These are phyloP conservation scores for Chionodraco myersi DNA, from an alignment of 2,113 vertebrate genomes.

Conservation along the genomic window DNA sequence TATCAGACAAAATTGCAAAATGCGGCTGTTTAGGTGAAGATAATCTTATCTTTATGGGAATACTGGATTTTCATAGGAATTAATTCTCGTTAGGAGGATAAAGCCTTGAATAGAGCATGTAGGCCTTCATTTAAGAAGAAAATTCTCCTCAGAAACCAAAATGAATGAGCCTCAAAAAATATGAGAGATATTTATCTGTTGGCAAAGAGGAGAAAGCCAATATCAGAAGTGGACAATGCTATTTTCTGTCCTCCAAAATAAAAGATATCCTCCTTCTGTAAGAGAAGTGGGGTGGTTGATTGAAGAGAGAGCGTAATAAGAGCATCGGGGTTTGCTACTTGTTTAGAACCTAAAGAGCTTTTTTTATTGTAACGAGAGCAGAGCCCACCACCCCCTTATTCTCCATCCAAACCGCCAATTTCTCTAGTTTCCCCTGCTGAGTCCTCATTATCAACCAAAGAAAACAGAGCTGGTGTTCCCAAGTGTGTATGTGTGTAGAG, in stretches of 20 bases:
- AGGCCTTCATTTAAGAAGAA: slow-evolving; percentile 19
- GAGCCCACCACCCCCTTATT: slow-evolving; percentile 22
- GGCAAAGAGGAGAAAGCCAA: not conserved
- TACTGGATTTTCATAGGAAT: not conserved
- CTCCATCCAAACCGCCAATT: slow-evolving; percentile 38
- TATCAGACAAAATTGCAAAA: not conserved
- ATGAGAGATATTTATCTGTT: not conserved
- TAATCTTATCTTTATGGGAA: slow-evolving; percentile 3
- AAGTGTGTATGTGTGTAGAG: slow-evolving; percentile 30
- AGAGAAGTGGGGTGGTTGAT: slow-evolving; percentile 25
- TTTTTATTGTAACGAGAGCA: slow-evolving; percentile 46
- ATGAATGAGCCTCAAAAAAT: slow-evolving; percentile 25
- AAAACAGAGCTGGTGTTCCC: slow-evolving; percentile 55
- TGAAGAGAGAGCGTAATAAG: slow-evolving; percentile 11
- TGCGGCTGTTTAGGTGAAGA: not conserved
- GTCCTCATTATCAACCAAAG: slow-evolving; percentile 67
- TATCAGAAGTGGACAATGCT: not conserved
- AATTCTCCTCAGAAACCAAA: slow-evolving; percentile 16
- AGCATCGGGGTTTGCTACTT: slow-evolving; percentile 43
- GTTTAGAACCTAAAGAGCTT: slow-evolving; percentile 43
- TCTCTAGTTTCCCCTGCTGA: slow-evolving; percentile 37
- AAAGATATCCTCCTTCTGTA: slow-evolving; percentile 20
- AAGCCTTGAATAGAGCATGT: slow-evolving; percentile 13
- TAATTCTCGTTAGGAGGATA: not conserved
- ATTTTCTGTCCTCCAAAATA: slow-evolving; percentile 34